Evolutionary conservation across 2,797 vertebrate genomes (phyloP), one percentile per base, ranked within the genome.

Genomic region (Hydrophis major): DNA sequence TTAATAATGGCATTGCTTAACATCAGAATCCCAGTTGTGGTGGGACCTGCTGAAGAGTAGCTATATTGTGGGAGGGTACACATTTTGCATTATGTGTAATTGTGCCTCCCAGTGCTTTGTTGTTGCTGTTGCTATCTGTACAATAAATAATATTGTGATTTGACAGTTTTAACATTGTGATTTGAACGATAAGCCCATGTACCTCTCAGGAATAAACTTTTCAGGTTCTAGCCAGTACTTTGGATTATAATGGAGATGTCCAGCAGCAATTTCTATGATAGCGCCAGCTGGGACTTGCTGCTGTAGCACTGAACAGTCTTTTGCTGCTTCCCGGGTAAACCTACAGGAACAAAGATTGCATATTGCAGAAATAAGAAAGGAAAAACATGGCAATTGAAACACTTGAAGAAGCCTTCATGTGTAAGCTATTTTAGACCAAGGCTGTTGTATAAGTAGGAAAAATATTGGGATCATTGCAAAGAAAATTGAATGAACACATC

Each of bases 191-290:
- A 60, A 47, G 20, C 2, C 14, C 3, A 90, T 92, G 0, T 95
- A 99, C 99, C 99, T 99, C 95, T 99, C 98, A 0, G 99, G 99
- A 93, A 98, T 97, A 96, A 99, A 99, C 94, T 96, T 98, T 93
- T 99, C 98, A 0, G 99, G 99, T 90, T 98, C 97, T 0, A 98
- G 97, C 99, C 99, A 99, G 96, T 98, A 94, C 61, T 98, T 97
- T 0, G 99, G 98, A 95, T 99, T 97, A 0, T 97, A 96, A 97
- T 99, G 99, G 50, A 99, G 98, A 94, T 98, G 98, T 2, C 98
- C 98, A 28, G 98, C 98, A 0, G 99, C 98, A 4, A 98, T 98
- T 97, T 99, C 99, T 92, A 99, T 56, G 2, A 98, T 97, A 0
- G 97, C 92, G 10, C 99, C 99, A 91, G 98, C 98, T 0, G 99